phyloP scores from a whole-genome alignment of 2,888 invertebrate species.

The Ophraella communa region DNA sequence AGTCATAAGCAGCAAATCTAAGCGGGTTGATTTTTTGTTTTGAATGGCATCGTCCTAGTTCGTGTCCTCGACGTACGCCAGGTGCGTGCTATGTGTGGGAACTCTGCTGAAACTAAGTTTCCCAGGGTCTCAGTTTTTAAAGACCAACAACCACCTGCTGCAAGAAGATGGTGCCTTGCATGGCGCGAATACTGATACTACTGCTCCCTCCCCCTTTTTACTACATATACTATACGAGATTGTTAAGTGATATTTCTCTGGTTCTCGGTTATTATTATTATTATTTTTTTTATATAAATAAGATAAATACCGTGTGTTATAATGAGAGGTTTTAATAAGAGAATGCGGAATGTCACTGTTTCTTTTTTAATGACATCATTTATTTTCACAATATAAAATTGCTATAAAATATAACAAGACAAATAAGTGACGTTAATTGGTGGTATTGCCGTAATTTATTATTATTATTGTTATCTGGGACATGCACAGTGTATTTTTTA shows the following conservation, averaged over 20 bases:
- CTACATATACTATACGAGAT: conserved; percentile 1
- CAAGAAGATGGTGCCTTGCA: conserved; percentile 26
- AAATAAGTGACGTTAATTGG: too few relatives aligned
- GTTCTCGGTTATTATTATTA: not conserved
- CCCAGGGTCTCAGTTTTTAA: conserved; percentile 48
- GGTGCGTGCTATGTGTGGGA: conserved; percentile 55
- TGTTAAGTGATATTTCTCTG: conserved; percentile 8
- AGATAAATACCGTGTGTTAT: not conserved
- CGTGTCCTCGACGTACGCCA: conserved; percentile 44
- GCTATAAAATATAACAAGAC: too few relatives aligned
- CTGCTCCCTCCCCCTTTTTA: conserved; percentile 11
- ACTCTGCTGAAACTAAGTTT: conserved; percentile 51
- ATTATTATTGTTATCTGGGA: too few relatives aligned
- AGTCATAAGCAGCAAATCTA: conserved; percentile 32
- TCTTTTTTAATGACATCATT: too few relatives aligned
- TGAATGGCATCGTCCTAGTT: not conserved
- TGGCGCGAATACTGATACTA: conserved; percentile 39
- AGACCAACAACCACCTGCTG: conserved; percentile 48
- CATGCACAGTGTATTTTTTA: too few relatives aligned
- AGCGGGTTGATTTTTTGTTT: conserved; percentile 7
- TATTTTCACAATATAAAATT: too few relatives aligned
- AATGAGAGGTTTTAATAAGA: not conserved
- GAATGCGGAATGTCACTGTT: not conserved
- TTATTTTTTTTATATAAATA: too few relatives aligned
- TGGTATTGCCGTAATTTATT: too few relatives aligned